A percentile compares a stretch with the other conserved stretches of the same genome.
Evolutionary conservation across 2,888 invertebrate species (phyloP).

Genomic region (Ophion ellenae): DNA sequence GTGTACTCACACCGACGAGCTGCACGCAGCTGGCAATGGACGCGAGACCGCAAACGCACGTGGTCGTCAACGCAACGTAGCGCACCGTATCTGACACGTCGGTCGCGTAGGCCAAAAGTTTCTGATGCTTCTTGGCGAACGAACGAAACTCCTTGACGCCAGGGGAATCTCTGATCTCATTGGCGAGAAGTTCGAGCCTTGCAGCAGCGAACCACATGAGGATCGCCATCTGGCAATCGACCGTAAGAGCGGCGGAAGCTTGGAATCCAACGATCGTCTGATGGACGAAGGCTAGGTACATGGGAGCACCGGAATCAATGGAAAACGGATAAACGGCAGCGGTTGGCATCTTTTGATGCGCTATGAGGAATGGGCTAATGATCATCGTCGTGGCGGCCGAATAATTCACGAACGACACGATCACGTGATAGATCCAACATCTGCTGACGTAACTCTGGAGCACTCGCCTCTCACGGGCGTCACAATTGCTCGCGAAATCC

Average conservation of each 20-base stretch:
- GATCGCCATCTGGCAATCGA: constrained; percentile 69
- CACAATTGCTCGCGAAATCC: constrained; percentile 24
- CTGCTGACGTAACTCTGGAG: constrained; percentile 31
- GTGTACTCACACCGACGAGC: constrained; percentile 65
- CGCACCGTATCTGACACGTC: constrained; percentile 58
- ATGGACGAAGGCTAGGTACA: constrained; percentile 52
- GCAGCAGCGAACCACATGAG: constrained; percentile 70
- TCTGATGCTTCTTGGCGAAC: constrained; percentile 48
- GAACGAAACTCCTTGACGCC: constrained; percentile 13
- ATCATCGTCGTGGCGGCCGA: constrained; percentile 60
- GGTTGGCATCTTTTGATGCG: constrained; percentile 54
- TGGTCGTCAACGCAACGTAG: constrained; percentile 53
- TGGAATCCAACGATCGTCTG: constrained; percentile 52
- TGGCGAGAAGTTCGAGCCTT: constrained; percentile 67
- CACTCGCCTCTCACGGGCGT: not conserved
- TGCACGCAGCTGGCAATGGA: constrained; percentile 68
- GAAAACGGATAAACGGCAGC: constrained; percentile 63
- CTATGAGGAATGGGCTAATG: constrained; percentile 61
- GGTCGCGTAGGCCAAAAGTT: constrained; percentile 49
- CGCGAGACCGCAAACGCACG: constrained; percentile 40
- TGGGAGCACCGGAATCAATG: constrained; percentile 34
- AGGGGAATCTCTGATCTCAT: constrained; percentile 17
- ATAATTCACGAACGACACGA: constrained; percentile 54
- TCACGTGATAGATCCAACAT: constrained; percentile 55
- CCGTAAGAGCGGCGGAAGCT: constrained; percentile 58